Percentiles rank a stretch among this genome's conserved stretches.
Conservation (phyloP, 2,888 invertebrate genomes). For the Ophion slaviceki region DNA sequence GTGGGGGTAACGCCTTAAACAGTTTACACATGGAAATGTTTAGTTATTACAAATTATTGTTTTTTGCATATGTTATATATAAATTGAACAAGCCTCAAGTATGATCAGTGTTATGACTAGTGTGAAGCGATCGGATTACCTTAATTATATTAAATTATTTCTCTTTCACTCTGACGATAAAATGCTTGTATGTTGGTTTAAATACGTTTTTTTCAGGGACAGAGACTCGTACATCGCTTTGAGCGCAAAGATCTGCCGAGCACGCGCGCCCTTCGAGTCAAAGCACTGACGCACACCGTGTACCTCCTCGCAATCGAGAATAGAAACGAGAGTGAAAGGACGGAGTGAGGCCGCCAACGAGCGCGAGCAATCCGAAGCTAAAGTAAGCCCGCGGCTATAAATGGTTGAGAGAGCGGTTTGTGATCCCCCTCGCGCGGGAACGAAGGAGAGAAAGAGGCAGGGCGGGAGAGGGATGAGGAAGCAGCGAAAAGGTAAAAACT, state of each 20-base stretch:
- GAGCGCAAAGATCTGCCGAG: too few species aligned
- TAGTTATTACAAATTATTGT: too few species aligned
- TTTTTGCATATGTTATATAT: too few species aligned
- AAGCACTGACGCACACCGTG: slow-evolving; percentile 66
- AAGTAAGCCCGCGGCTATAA: slow-evolving; percentile 47
- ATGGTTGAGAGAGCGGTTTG: slow-evolving; percentile 47
- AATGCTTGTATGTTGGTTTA: not conserved
- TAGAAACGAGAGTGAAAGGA: slow-evolving; percentile 65
- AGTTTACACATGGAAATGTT: too few species aligned
- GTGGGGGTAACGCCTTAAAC: too few species aligned
- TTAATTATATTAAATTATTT: too few species aligned
- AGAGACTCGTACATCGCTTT: too few species aligned
- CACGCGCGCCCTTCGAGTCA: slow-evolving; percentile 9
- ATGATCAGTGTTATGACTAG: too few species aligned
- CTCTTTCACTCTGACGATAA: too few species aligned
- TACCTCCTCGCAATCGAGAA: slow-evolving; percentile 68
- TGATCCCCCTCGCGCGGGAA: slow-evolving; percentile 7
- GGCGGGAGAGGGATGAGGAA: not conserved
- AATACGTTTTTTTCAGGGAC: not conserved
- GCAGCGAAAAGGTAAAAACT: not conserved
- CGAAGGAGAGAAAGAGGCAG: not conserved
- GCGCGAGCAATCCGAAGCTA: slow-evolving; percentile 19
- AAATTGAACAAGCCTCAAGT: too few species aligned
- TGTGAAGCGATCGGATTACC: too few species aligned
- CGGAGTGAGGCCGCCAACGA: slow-evolving; percentile 27